Base-by-base conservation (phyloP, 1,140 invertebrate species). In the Rhizoglyphus robini region DNA sequence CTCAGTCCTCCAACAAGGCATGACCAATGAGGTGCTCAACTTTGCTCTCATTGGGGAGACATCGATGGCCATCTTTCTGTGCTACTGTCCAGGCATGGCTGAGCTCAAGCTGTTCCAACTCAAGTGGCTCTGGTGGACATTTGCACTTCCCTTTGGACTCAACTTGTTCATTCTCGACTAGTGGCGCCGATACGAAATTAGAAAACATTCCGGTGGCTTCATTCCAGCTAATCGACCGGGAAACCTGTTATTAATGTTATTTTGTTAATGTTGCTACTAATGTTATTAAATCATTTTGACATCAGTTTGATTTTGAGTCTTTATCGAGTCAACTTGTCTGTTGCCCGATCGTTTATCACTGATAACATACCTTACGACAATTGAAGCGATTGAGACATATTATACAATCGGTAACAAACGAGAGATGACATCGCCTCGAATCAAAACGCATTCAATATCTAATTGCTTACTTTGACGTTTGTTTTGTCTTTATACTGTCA, bases 1-100 rank as follows among this genome's bases (percentile, higher is more conserved):
- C 67, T 83, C 82, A 3, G 75, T 84, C 57, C 73, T 84, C 64
- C 80, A 83, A 65, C 82, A 84, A 72, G 82, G 82, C 73, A 83
- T 85, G 30, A 80, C 72, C 79, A 80, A 75, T 75, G 75, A 61
- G 32, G 29, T 65, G n/a, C 71, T 89, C 1, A 88, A 88, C 74
- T 82, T 87, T 70, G 81, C 84, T n/a, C 78, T 89, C 15, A 70
- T 87, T 5, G 84, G 88, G 70, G 87, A 89, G 75, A 83, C 84
- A 0, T 70, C 79, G 18, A 72, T 88, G 31, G 86, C 86, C 3
- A 79, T 79, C 25, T 76, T 85, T 68, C 74, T 89, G 2, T 79
- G 83, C 1, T 89, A 89, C 72, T 68, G 82, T 25, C 87, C 87
- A 2, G 82, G 83, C 31, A 84, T 86, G 73, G 81, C 84, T 70